Evolutionary conservation across 2,113 vertebrate species (phyloP), one percentile per base, ranked within the genome.

Genomic region (Oreamnos americanus): DNA sequence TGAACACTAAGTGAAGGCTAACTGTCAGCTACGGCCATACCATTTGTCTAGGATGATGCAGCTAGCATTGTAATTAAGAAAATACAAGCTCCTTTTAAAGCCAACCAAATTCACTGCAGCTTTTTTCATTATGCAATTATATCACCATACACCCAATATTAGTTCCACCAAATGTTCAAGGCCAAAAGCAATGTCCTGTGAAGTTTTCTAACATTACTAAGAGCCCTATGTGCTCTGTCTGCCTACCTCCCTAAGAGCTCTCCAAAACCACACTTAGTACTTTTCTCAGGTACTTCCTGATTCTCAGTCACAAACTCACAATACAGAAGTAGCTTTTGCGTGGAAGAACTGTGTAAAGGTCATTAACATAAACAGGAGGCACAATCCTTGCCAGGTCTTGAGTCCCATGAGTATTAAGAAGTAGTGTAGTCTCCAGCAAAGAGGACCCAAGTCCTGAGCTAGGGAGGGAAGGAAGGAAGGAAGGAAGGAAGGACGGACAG

Each of bases 61-160:
- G 71, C 62, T 6, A 57, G 30, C 62, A 23, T 5, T 64, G 6
- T 49, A 64, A 87, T 79, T 43, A 86, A 88, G 58, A 91, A 98
- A 90, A 93, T 6, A 91, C n/a, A 96, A 96, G 76, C 51, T 14
- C 58, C 84, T 39, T 90, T 71, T 60, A 96, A 92, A 92, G 60
- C 5, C 79, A 94, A 55, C 12, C 39, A 91, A 92, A 81, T 45
- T 74, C 57, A 92, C 16, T 87, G 25, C 6, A 43, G 25, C 36
- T 91, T 67, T 67, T 78, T 90, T 60, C 84, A 94, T 67, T 36
- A 89, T 58, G 30, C 62, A 90, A 43, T 64, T 95, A 47, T 49
- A 94, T 43, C 89, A 93, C 28, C 15, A 60, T 82, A 92, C 6
- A 53, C 43, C 19, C n/a, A 76, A 84, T 26, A 28, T 4, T 85